Evolutionary conservation across 2,888 invertebrate species (phyloP), one percentile per base, ranked within the genome.

Genomic region (Hydroisotoma schaefferi): DNA sequence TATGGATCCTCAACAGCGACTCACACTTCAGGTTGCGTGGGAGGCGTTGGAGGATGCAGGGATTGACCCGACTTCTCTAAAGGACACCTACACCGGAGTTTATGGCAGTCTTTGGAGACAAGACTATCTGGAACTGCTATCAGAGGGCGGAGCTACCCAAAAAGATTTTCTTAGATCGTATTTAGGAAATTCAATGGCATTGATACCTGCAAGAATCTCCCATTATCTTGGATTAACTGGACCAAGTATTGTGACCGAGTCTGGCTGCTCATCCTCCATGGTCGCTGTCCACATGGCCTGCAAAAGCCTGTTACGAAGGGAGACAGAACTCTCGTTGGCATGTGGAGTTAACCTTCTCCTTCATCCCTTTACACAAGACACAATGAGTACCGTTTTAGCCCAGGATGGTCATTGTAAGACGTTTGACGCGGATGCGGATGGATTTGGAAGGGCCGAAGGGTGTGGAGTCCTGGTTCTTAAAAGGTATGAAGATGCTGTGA

Each of bases 331-430:
- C 5, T 12, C 22, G 25, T 28, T 59, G 12, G 54, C 40, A 1
- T 46, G 54, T 25, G 59, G 59, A 20, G 29, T 40, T 8, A 53
- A 59, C 26, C 26, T 59, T 10, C 53, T 59, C 26, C 23, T 59
- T 25, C 53, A 54, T 20, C 59, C 59, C 2, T 53, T 59, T 20
- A 47, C 37, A 4, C 37, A 47, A 25, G 54, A 48, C n/a, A 20
- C 20, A 2, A 53, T 47, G 27, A 49, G 37, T 4, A 29, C 37
- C n/a, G 59, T 63, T n/a, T 43, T 57, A 18, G 55, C 63, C 18
- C 56, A 52, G 6, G 63, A 63, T 48, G 55, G 47, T 2, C 59
- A 53, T 12, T 54, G 59, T 40, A 59, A 59, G 27, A 47, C 59
- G 6, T 59, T 54, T 28, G 59, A 59, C 23, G 54, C 59, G 4